Evolutionary conservation across 2,888 invertebrate species (phyloP), one percentile per base, ranked within the genome.

Genomic region (Ischnus inquisitorius): DNA sequence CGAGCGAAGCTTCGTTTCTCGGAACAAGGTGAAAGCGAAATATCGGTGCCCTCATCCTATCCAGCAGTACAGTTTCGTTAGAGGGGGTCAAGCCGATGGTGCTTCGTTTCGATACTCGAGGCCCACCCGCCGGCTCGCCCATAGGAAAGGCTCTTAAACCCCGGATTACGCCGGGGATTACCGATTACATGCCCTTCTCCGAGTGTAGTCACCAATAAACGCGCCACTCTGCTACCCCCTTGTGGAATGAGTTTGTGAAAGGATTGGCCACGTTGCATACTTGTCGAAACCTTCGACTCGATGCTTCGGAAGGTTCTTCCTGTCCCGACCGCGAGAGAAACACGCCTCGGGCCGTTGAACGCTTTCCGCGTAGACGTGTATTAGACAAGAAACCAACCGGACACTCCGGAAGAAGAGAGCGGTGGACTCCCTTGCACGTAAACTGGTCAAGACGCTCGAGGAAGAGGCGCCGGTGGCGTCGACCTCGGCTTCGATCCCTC

Each of bases 101-200:
- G 19, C 39, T 60, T 46, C 76, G 19, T 19, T 34, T 46, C 19
- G 64, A 80, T 78, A 22, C 41, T 69, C 69, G 25, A 82, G 69
- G 82, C 85, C 89, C 90, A 89, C 91, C 92, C 88, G 90, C 88
- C 89, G 91, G 86, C 89, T 34, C 34, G 19, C 91, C 88, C 89
- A 4, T 19, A 5, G 87, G 86, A 87, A 88, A 72, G 87, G 82
- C 83, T 89, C 89, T 90, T 88, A 90, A 90, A 83, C 89, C 6
- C 88, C 83, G 89, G 91, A 92, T 92, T 91, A 91, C 89, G 89
- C 85, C 87, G 85, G 90, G 90, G 90, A 90, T 91, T 90, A 89
- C 87, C 80, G 88, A 87, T 80, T 87, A 84, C 67, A 25, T n/a
- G 46, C 46, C 14, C 57, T 25, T 57, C 79, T 85, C 69, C 46